These are phyloP conservation scores for Takifugu ocellatus DNA, from an alignment of 2,797 vertebrate species.

Conservation along the genomic window DNA sequence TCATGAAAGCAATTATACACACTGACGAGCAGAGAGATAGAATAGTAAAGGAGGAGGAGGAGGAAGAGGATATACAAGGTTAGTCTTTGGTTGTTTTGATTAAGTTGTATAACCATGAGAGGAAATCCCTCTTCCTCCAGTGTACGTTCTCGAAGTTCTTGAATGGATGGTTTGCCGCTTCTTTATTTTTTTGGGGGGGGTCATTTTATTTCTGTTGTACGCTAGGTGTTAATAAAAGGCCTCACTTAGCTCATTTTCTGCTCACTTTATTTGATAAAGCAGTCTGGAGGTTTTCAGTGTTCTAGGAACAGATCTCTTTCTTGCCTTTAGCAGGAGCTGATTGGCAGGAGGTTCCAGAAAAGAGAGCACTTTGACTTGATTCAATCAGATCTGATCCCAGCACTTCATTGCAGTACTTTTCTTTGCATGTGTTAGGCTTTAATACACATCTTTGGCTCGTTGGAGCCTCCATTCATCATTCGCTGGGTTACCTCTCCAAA, in stretches of 20 bases:
- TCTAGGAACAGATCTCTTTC: too few relatives aligned
- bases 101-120: too few relatives aligned
- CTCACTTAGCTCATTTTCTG: constrained; percentile 59
- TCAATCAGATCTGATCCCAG: constrained; percentile 17
- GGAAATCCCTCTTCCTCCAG: too few relatives aligned
- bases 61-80: constrained; percentile 45
- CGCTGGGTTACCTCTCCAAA: constrained; percentile 24
- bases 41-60: constrained; percentile 46
- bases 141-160: too few relatives aligned
- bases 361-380: constrained; percentile 5
- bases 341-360: background rate
- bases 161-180: constrained; percentile 14
- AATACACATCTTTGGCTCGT: constrained; percentile 8
- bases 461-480: constrained; percentile 45
- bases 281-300: background rate
- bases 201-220: constrained; percentile 53
- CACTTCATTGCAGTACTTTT: background rate
- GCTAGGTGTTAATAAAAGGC: constrained; percentile 53
- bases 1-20: constrained; percentile 7
- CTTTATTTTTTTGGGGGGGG: constrained; percentile 5
- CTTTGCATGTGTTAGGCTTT: constrained; percentile 18
- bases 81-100: too few relatives aligned
- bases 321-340: constrained; percentile 13
- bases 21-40: constrained; percentile 22
- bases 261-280: constrained; percentile 56